Conservation (phyloP, 2,113 vertebrate genomes). For the rat (Rattus norvegicus) region GRCr8 NC_086039.1:48408501-48409000, state of each 20-base stretch:
- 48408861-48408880: conserved; percentile 24
- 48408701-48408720: neutral
- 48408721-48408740: neutral
- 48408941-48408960: neutral
- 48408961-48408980: neutral
- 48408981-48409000: neutral
- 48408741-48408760: conserved; percentile 34
- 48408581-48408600: neutral
- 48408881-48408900: neutral
- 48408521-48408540: neutral
- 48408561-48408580: neutral
- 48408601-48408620: neutral
- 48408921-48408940: neutral
- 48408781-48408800: neutral
- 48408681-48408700: neutral
- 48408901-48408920: neutral
- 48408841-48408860: neutral
- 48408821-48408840: neutral
- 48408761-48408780: neutral
- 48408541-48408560: neutral
- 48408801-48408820: neutral
- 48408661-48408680: conserved; percentile 15
- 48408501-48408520: conserved; percentile 37
- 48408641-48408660: neutral
- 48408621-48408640: conserved; percentile 1